Conservation (phyloP, 2,888 invertebrate species). For the Ganaspis brasiliensis region DNA sequence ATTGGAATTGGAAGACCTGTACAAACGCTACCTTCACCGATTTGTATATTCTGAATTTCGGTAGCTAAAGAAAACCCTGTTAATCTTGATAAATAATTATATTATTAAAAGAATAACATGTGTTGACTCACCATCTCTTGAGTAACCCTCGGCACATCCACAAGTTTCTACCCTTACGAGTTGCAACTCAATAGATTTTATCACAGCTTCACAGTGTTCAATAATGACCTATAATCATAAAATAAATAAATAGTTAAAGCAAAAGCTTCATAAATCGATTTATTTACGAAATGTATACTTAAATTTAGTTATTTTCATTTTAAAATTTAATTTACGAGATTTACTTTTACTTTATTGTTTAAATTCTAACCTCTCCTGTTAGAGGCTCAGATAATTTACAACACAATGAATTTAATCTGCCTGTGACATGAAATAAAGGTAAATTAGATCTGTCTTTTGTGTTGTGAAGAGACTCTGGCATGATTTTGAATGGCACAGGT, state of each 20-base stretch:
- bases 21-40: conserved; percentile 95
- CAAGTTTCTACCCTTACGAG: conserved; percentile 97
- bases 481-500: conserved; percentile 91
- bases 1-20: conserved; percentile 93
- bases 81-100: conserved; percentile 47
- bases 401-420: conserved; percentile 90
- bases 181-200: conserved; percentile 97
- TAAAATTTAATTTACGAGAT: background rate
- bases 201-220: conserved; percentile 90
- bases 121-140: conserved; percentile 88
- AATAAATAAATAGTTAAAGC: no score
- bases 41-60: conserved; percentile 99
- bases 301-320: no score
- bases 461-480: conserved; percentile 91
- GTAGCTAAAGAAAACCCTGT: conserved; percentile 85
- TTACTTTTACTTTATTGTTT: background rate
- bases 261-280: no score
- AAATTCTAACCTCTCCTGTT: conserved; percentile 88
- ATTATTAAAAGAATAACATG: conserved; percentile 38
- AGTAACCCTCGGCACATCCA: conserved; percentile 95
- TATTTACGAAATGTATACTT: no score
- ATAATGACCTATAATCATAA: conserved; percentile 85
- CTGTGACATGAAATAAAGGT: conserved; percentile 92
- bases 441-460: conserved; percentile 85
- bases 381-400: conserved; percentile 93